phyloP scores from a whole-genome alignment of 1,140 invertebrate genomes.

The Heliothis virescens region DNA sequence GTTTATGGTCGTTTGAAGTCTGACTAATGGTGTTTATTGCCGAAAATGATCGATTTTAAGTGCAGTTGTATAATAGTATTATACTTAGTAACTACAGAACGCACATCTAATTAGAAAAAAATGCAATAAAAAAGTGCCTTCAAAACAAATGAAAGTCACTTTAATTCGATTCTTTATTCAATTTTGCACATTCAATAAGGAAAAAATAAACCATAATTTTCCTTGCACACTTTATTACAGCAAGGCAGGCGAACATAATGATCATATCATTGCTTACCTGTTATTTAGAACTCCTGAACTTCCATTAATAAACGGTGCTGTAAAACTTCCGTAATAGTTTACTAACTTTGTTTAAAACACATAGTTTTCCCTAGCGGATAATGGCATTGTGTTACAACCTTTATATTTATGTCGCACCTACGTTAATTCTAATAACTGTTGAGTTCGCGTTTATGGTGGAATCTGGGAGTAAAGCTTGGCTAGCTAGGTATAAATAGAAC shows the following conservation, averaged over 20 bases:
- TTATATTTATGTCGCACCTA: conserved; percentile 23
- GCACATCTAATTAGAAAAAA: too few relatives aligned
- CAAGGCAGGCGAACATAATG: conserved; percentile 7
- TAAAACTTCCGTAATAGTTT: conserved; percentile 31
- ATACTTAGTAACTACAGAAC: too few relatives aligned
- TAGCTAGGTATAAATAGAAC: conserved; percentile 4
- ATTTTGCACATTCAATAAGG: background rate
- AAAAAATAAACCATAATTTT: background rate
- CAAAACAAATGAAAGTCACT: too few relatives aligned
- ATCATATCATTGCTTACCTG: conserved; percentile 19
- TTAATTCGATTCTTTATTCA: too few relatives aligned
- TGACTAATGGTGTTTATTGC: too few relatives aligned
- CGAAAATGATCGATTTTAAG: too few relatives aligned
- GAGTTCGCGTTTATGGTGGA: conserved; percentile 7
- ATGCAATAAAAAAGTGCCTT: too few relatives aligned
- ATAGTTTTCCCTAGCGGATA: background rate
- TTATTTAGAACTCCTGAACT: conserved; percentile 32
- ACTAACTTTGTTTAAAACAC: conserved; percentile 12
- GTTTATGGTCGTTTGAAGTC: too few relatives aligned
- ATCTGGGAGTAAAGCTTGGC: conserved; percentile 3
- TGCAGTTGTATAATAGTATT: too few relatives aligned
- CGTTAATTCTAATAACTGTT: conserved; percentile 14
- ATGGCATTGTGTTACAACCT: conserved; percentile 21
- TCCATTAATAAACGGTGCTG: conserved; percentile 18
- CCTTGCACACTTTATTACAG: conserved; percentile 10